These are phyloP conservation scores for Coelogynopora nodosa DNA, from an alignment of 2,888 invertebrate genomes.

Conservation along the genomic window DNA sequence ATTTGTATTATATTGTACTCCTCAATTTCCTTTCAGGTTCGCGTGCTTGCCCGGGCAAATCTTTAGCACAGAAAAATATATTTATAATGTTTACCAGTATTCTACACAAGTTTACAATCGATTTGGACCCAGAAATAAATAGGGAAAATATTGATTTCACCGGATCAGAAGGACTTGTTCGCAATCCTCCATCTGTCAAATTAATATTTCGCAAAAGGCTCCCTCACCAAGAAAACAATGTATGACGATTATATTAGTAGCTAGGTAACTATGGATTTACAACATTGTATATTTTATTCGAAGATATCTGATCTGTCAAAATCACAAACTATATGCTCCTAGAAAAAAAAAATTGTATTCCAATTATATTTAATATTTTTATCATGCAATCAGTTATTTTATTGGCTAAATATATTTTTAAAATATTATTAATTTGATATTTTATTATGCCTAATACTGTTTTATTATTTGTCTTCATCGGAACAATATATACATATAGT, in stretches of 20 bases:
- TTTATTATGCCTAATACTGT: too few species aligned
- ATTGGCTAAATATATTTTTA: too few species aligned
- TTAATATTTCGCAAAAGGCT: neutral
- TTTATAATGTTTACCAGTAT: neutral
- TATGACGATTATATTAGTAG: neutral
- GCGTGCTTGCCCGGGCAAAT: slow-evolving; percentile 7
- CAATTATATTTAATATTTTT: too few species aligned
- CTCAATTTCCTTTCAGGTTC: slow-evolving; percentile 21
- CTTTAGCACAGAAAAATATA: slow-evolving; percentile 21
- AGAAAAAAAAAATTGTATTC: too few species aligned
- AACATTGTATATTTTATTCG: too few species aligned
- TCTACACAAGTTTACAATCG: neutral
- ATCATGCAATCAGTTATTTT: too few species aligned
- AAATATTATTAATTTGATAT: too few species aligned
- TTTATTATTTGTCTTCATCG: too few species aligned
- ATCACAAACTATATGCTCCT: too few species aligned
- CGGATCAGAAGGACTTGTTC: neutral
- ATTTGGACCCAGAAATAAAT: neutral
- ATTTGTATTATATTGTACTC: too few species aligned
- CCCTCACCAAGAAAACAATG: neutral
- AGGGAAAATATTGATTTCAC: neutral
- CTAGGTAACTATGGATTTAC: neutral
- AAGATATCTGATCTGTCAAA: too few species aligned
- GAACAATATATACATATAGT: too few species aligned
- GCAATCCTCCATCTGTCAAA: neutral